Conservation (phyloP, 2,113 vertebrate species). For the Myotis brandtii region DNA sequence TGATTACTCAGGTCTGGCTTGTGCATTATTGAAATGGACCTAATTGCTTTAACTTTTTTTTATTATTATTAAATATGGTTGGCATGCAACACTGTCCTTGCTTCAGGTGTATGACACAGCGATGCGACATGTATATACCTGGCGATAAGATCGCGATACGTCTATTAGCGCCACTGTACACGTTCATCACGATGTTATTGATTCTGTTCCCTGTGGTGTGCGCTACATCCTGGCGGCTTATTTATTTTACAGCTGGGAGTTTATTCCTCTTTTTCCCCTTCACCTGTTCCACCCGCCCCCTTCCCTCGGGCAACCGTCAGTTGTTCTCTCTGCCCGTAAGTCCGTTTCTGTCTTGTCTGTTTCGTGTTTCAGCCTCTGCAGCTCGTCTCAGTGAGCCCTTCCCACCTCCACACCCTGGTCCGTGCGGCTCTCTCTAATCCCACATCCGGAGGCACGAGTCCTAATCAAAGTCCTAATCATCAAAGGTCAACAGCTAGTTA, state of each 20-base stretch:
- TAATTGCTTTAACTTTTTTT: not conserved
- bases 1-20: not conserved
- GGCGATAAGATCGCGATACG: not conserved
- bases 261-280: too few species aligned
- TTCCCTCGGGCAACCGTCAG: not conserved
- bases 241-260: not conserved
- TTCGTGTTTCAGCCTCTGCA: not conserved
- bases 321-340: not conserved
- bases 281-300: not conserved
- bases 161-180: not conserved
- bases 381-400: fast-evolving
- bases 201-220: not conserved
- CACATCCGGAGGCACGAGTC: not conserved
- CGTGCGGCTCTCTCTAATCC: too few species aligned
- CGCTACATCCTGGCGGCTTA: too few species aligned
- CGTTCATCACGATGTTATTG: not conserved
- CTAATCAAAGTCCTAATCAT: not conserved
- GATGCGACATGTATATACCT: not conserved
- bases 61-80: not conserved
- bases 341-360: too few species aligned
- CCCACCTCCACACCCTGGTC: not conserved
- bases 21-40: not conserved
- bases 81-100: not conserved
- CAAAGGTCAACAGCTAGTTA: not conserved
- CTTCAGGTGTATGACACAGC: not conserved